Percentiles rank a stretch among this genome's conserved stretches.
These are phyloP conservation scores for Bradypodion pumilum DNA, from an alignment of 2,797 vertebrate species.

Conservation along the genomic window DNA sequence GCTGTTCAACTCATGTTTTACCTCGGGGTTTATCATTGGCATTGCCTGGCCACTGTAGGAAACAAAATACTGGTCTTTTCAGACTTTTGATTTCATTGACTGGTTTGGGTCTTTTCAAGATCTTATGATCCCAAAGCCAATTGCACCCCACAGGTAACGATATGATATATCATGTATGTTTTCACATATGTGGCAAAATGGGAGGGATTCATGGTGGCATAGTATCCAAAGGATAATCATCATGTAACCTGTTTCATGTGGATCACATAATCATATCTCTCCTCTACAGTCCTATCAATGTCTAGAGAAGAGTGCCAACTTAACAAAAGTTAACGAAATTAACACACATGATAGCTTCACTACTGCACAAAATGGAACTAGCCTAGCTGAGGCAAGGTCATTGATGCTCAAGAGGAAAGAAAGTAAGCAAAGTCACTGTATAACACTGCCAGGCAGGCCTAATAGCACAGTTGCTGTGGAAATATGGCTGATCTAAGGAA, in stretches of 20 bases:
- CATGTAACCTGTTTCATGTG: not conserved
- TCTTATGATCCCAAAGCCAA: not conserved
- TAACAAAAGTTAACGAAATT: no score
- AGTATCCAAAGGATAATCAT: not conserved
- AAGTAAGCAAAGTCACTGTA: not conserved
- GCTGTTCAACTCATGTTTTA: not conserved
- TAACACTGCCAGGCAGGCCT: not conserved
- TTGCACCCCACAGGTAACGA: not conserved
- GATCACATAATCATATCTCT: not conserved
- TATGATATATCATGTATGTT: no score
- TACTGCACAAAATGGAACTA: not conserved
- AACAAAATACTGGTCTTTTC: not conserved
- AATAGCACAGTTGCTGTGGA: not conserved
- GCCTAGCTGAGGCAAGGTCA: not conserved
- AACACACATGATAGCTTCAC: not conserved
- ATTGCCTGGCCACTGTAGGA: not conserved
- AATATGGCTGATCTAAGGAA: not conserved
- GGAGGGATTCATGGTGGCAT: not conserved
- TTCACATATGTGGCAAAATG: accelerated
- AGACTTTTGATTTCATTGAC: no score
- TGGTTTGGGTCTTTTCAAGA: not conserved
- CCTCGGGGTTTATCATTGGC: not conserved
- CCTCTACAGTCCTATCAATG: not conserved
- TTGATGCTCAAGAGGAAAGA: not conserved
- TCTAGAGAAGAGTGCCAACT: not conserved